A percentile compares a stretch with the other conserved stretches of the same genome.
Conservation (phyloP, 2,797 vertebrate species). For the Falco concolor region DNA sequence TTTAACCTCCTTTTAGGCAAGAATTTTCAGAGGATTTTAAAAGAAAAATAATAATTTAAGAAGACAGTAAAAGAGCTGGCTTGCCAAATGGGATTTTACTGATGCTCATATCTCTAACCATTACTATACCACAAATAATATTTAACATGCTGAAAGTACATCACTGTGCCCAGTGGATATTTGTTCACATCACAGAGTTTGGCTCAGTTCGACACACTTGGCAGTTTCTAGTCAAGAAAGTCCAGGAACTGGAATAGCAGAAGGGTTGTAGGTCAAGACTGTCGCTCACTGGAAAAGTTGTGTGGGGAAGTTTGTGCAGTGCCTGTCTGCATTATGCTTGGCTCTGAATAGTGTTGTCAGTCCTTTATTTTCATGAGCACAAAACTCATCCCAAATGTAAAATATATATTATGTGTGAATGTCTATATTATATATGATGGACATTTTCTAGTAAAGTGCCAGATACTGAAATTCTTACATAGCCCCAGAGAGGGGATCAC, state of each 20-base stretch:
- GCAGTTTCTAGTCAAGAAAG: conserved; percentile 6
- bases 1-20: neutral
- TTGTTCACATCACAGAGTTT: conserved; percentile 9
- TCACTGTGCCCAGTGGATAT: neutral
- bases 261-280: conserved; percentile 11
- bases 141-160: neutral
- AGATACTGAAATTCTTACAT: neutral
- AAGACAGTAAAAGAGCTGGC: neutral
- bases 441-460: neutral
- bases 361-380: conserved; percentile 22
- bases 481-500: neutral
- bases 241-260: neutral
- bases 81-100: conserved; percentile 31
- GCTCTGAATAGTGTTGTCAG: neutral
- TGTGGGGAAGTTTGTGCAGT: neutral
- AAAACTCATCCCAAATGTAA: conserved; percentile 29
- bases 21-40: neutral
- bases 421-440: neutral
- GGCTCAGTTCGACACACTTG: neutral
- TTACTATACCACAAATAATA: conserved; percentile 19
- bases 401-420: neutral
- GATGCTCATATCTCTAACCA: neutral
- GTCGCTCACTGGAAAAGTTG: neutral
- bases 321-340: neutral
- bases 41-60: neutral